Evolutionary conservation across 2,888 invertebrate species (phyloP), one percentile per base, ranked within the genome.

Genomic region (Clitarchus hookeri): DNA sequence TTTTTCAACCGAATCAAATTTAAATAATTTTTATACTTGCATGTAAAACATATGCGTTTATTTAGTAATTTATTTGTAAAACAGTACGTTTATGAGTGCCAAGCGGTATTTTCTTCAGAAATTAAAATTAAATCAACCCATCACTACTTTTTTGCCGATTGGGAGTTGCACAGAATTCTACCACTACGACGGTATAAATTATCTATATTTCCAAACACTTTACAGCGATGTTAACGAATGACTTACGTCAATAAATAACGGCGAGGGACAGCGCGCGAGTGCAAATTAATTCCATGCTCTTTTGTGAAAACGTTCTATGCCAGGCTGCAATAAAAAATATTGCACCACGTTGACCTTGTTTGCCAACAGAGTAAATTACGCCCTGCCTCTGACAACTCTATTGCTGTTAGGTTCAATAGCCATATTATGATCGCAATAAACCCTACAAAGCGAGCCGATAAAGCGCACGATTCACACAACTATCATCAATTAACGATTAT

Each of bases 331-430:
- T 65, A 65, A 65, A 65, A 53, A 65, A n/a, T 65, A n/a, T 23
- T 65, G 19, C n/a, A 23, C 65, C 65, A 65, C 65, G 65, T 8
- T 65, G 65, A 65, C 65, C 65, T 65, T 6, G n/a, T 65, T 65
- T 65, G 65, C 65, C 16, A 19, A 23, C 65, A 19, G 65, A 65
- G 65, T 65, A 65, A 65, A 65, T 65, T 65, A 65, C 65, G n/a
- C 65, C 65, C 65, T 65, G 65, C 65, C n/a, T 19, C 65, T 16
- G 65, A 65, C 65, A 65, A 65, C 65, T 65, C 65, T 65, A 65
- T n/a, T 65, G 65, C 65, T 65, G 65, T n/a, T 65, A n/a, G 19
- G 19, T 65, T 65, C 65, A 65, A 65, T 65, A 65, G 65, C 65
- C 65, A 23, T 65, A 65, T 19, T n/a, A 65, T 65, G 65, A 23